A percentile compares a stretch with the other conserved stretches of the same genome.
Evolutionary conservation across 2,113 vertebrate genomes (phyloP).

Genomic region (Labrus mixtus): DNA sequence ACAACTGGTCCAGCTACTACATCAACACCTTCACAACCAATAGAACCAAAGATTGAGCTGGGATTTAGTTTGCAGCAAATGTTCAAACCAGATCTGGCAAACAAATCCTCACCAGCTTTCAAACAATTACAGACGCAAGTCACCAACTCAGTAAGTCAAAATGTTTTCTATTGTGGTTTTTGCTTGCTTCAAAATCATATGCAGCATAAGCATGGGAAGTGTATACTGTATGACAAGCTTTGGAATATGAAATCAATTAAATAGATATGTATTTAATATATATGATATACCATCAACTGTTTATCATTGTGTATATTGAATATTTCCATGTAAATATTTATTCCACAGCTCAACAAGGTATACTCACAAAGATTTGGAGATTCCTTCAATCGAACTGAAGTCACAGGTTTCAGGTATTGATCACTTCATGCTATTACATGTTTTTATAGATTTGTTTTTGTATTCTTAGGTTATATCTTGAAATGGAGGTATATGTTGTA

Average conservation of each 20-base stretch:
- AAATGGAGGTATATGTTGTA: background rate
- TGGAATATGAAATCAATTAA: no score
- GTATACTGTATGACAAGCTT: no score
- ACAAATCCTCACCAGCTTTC: background rate
- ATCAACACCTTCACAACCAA: background rate
- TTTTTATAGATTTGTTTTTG: no score
- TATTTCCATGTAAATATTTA: no score
- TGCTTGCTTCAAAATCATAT: no score
- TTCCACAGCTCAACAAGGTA: no score
- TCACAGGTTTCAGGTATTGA: background rate
- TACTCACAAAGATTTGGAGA: background rate
- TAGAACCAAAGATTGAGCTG: background rate
- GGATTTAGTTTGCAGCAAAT: accelerated
- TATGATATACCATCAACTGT: no score
- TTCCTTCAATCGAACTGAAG: background rate
- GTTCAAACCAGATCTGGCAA: accelerated
- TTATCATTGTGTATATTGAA: no score
- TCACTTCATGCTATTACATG: no score
- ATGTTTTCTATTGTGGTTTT: background rate
- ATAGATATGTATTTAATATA: no score
- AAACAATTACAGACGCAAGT: background rate
- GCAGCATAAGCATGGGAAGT: no score
- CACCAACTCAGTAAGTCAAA: background rate
- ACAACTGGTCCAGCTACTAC: background rate
- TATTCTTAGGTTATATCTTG: no score